Evolutionary conservation across 2,888 invertebrate genomes (phyloP).

Genomic region (Anthoptus insignis): DNA sequence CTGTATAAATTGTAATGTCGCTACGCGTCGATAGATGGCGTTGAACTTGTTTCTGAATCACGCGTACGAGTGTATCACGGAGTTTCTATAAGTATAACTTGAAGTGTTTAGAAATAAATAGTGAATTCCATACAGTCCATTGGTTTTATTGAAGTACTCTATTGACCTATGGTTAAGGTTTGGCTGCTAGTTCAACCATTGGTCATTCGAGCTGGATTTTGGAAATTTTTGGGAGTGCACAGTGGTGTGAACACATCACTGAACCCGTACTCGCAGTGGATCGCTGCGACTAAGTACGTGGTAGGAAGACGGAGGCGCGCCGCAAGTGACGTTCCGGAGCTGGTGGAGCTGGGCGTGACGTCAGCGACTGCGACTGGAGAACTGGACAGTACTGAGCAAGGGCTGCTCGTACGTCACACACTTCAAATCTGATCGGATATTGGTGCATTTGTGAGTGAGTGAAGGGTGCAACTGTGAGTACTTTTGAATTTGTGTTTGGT

Average conservation of each 20-base stretch:
- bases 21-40: neutral
- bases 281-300: slow-evolving; percentile 5
- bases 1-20: slow-evolving; percentile 15
- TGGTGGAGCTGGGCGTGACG: neutral
- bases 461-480: slow-evolving; percentile 18
- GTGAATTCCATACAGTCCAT: neutral
- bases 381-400: slow-evolving; percentile 2
- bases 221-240: slow-evolving; percentile 5
- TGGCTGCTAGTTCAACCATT: neutral
- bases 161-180: neutral
- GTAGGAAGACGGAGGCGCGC: neutral
- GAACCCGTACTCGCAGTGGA: slow-evolving; percentile 14
- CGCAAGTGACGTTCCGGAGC: neutral
- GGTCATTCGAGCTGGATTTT: slow-evolving; percentile 8
- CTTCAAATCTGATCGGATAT: slow-evolving; percentile 4
- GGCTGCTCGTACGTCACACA: slow-evolving; percentile 12
- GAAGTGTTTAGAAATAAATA: neutral
- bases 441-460: slow-evolving; percentile 16
- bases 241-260: slow-evolving; percentile 7
- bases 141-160: too few relatives aligned
- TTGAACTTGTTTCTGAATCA: neutral
- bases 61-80: neutral
- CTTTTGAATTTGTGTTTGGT: slow-evolving; percentile 2
- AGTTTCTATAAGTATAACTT: neutral
- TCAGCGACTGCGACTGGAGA: neutral